These are phyloP conservation scores for Morinoia aosen DNA, from an alignment of 2,888 invertebrate genomes.

Conservation along the genomic window DNA sequence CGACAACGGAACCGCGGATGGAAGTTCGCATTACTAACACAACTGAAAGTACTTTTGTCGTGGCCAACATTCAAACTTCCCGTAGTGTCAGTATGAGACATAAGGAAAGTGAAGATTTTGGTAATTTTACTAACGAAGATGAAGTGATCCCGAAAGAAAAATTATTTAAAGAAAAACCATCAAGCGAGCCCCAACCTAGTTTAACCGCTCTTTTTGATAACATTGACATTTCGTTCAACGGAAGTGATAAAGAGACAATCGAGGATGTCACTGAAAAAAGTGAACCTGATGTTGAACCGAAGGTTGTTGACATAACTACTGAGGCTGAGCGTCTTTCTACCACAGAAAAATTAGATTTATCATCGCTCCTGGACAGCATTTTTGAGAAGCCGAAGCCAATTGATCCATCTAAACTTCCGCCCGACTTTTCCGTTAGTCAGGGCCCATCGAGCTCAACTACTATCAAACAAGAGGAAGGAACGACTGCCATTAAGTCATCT, in stretches of 20 bases:
- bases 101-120: constrained; percentile 35
- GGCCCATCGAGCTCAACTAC: neutral
- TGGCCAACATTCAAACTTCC: constrained; percentile 64
- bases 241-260: constrained; percentile 6
- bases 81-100: constrained; percentile 62
- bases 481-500: constrained; percentile 45
- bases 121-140: neutral
- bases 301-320: constrained; percentile 35
- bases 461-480: neutral
- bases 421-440: constrained; percentile 41
- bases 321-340: constrained; percentile 31
- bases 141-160: neutral
- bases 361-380: constrained; percentile 52
- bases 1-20: constrained; percentile 45
- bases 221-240: constrained; percentile 19
- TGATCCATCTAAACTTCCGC: constrained; percentile 55
- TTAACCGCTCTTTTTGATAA: constrained; percentile 26
- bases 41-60: constrained; percentile 64
- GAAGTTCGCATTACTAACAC: constrained; percentile 63
- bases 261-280: neutral
- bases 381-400: constrained; percentile 43
- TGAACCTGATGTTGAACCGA: constrained; percentile 27
- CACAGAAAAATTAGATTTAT: constrained; percentile 38
- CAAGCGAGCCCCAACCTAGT: neutral
- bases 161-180: neutral